Conservation (phyloP, 1,140 invertebrate genomes). For the Drosophila sp. region DNA sequence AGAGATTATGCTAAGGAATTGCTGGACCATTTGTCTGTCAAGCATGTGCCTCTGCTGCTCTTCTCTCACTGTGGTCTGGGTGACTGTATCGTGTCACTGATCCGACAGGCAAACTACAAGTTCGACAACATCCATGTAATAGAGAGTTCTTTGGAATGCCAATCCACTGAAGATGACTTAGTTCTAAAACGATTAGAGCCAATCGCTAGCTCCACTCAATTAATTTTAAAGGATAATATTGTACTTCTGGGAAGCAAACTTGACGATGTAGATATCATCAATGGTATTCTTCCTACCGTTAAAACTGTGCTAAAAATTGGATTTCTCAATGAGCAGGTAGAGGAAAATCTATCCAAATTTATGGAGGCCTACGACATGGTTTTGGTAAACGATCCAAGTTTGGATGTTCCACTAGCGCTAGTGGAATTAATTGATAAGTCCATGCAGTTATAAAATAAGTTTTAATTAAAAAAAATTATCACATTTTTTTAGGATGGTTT, state of each 20-base stretch:
- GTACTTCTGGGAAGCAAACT: neutral
- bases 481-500: neutral
- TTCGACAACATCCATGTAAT: neutral
- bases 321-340: slow-evolving; percentile 93
- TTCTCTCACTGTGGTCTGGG: neutral
- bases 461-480: neutral
- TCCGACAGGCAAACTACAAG: neutral
- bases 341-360: slow-evolving; percentile 88
- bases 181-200: neutral
- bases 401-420: slow-evolving; percentile 86
- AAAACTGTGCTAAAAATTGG: slow-evolving; percentile 88
- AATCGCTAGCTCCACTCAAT: neutral
- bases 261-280: neutral
- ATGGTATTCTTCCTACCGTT: neutral
- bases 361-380: slow-evolving; percentile 93
- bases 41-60: neutral
- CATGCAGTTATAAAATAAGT: neutral
- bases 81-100: neutral
- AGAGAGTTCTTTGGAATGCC: neutral
- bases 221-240: neutral
- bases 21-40: neutral
- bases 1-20: slow-evolving; percentile 1
- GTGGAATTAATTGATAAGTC: slow-evolving; percentile 59
- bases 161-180: no score
- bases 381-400: slow-evolving; percentile 92